Evolutionary conservation across 2,888 invertebrate genomes (phyloP), one percentile per base, ranked within the genome.

Genomic region (Synergus laeviventris): DNA sequence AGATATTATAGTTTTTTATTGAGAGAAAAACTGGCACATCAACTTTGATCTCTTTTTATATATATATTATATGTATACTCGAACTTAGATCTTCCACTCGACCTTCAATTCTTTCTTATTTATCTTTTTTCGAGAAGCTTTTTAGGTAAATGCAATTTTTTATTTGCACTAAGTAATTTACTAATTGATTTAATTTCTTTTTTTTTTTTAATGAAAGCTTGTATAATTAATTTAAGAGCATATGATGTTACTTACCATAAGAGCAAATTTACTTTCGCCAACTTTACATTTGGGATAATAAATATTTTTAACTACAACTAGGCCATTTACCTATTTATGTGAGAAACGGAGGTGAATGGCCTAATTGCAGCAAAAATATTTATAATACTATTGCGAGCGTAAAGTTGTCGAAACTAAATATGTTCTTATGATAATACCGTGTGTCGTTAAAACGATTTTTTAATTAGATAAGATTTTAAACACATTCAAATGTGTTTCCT

Each of bases 91-190:
- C 21, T 21, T 56, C 1, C 11, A 21, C 12, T 56, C 7, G 21
- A 56, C 18, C 21, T 56, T 56, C 12, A 21, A 21, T 12, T 56
- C 11, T 56, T 9, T 42, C 9, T 56, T 9, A 56, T 18, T 56
- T 21, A n/a, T 56, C 21, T 21, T 21, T 56, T 56, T 21, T 56
- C 11, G 11, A 56, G 56, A 56, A 21, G 21, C 56, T 56, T 56
- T 56, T 56, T 56, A 56, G n/a, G 49, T 49, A 56, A 56, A 56
- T 21, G 56, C 56, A 56, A 56, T 56, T 56, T 21, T 11, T 56
- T 56, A 56, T 56, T 56, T 56, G 56, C 21, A 56, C 12, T 11
- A 3, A 21, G 21, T 56, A 9, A 4, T 56, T 56, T 56, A 1
- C 56, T 21, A 9, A 12, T 56, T 56, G 0, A 56, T 56, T 56